These are phyloP conservation scores for Scleropages formosus DNA, from an alignment of 2,797 vertebrate genomes.

Conservation along the genomic window DNA sequence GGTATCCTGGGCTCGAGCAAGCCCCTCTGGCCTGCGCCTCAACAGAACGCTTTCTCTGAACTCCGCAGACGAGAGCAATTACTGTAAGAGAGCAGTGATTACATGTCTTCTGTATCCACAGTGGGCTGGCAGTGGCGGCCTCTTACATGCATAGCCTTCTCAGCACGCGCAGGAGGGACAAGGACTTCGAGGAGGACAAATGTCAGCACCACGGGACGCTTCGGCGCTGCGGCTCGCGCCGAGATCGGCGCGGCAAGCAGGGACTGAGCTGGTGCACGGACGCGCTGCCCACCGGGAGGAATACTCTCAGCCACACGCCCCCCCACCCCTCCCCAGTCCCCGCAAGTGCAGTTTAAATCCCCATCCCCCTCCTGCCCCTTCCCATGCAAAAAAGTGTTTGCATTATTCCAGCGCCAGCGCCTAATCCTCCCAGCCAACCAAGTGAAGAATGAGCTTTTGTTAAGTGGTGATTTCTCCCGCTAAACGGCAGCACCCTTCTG, in stretches of 20 bases:
- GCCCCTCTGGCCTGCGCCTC: slow-evolving; percentile 60
- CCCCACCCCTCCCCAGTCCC: slow-evolving; percentile 57
- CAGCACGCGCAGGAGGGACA: slow-evolving; percentile 36
- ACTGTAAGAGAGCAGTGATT: slow-evolving; percentile 67
- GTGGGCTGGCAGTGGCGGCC: slow-evolving; percentile 46
- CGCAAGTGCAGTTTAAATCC: slow-evolving; percentile 74
- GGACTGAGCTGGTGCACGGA: not conserved
- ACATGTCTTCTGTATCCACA: slow-evolving; percentile 53
- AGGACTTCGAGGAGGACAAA: slow-evolving; percentile 38
- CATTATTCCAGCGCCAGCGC: slow-evolving; percentile 57
- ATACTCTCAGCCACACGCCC: slow-evolving; percentile 7
- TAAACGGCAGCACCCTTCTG: slow-evolving; percentile 64
- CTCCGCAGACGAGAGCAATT: slow-evolving; percentile 61
- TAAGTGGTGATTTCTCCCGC: slow-evolving; percentile 70
- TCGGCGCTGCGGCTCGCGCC: slow-evolving; percentile 45
- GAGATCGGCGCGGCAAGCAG: not conserved
- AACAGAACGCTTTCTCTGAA: slow-evolving; percentile 58
- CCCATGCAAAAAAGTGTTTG: slow-evolving; percentile 50
- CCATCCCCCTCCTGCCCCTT: slow-evolving; percentile 48
- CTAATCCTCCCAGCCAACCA: slow-evolving; percentile 73
- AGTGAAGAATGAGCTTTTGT: slow-evolving; percentile 77
- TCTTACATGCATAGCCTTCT: slow-evolving; percentile 50
- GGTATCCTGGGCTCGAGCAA: slow-evolving; percentile 60
- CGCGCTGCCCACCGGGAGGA: not conserved
- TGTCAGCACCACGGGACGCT: slow-evolving; percentile 49